These are phyloP conservation scores for Nematostella vectensis DNA, from an alignment of 92 coral and sea anemone species.

Conservation along the genomic window DNA sequence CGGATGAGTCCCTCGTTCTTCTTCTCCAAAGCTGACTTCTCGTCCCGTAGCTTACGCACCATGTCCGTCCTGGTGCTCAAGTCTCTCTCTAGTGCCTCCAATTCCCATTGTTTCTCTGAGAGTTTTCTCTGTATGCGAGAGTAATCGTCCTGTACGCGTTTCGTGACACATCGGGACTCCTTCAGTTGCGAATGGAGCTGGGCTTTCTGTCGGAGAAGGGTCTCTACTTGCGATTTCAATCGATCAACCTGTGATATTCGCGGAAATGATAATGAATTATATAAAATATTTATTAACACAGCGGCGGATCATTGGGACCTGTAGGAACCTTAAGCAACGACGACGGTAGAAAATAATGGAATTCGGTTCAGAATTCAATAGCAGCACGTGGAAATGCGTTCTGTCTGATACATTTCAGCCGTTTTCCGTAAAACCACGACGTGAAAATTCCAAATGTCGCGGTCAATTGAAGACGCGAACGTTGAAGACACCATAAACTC, in stretches of 20 bases:
- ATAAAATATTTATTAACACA: constrained; percentile 6
- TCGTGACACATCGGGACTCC: constrained; percentile 73
- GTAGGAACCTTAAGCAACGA: background rate
- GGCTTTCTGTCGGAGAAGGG: constrained; percentile 79
- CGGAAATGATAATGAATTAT: constrained; percentile 6
- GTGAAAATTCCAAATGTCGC: no score
- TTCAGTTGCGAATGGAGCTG: constrained; percentile 84
- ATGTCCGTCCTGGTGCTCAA: constrained; percentile 50
- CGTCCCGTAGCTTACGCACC: constrained; percentile 72
- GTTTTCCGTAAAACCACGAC: no score
- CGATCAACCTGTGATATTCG: constrained; percentile 91
- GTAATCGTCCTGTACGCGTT: constrained; percentile 76
- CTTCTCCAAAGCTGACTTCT: constrained; percentile 54
- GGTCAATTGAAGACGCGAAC: no score
- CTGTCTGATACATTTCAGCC: no score
- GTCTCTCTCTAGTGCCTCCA: constrained; percentile 78
- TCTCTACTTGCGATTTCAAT: constrained; percentile 83
- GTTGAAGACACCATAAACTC: no score
- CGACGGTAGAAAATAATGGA: no score
- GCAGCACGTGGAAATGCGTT: no score
- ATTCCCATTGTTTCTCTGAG: constrained; percentile 88
- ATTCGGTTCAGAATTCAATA: no score
- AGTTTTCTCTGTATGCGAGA: constrained; percentile 78
- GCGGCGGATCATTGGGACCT: background rate
- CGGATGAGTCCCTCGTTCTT: constrained; percentile 71